Base-by-base conservation (phyloP, 1,140 invertebrate species). In the Oedothorax gibbosus region DNA sequence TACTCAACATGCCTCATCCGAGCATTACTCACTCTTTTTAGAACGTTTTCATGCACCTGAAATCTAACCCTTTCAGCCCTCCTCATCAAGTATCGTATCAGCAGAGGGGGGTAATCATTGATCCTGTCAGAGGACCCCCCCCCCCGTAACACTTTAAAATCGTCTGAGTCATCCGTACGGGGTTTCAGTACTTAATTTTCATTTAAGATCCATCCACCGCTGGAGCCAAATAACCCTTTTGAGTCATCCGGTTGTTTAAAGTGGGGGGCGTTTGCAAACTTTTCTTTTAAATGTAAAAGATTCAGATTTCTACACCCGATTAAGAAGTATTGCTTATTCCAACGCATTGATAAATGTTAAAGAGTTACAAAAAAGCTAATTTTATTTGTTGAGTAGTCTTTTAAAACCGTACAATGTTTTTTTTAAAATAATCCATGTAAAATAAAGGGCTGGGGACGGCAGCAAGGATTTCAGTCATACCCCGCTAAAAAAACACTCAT, bases 121-220 rank as follows among this genome's bases (percentile, higher is more conserved):
- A n/a, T 57, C 60, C 18, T 18, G 72, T 11, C 21, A 21, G 35
- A 15, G 54, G 54, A 35, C 35, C 35, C 35, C 35, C 35, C 35
- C 35, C 35, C 35, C 35, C 10, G 20, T 73, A 56, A 10, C 14
- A 35, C 60, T 83, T 83, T 75, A 83, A 83, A 83, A 83, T 64
- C 18, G 6, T n/a, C 21, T 73, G 71, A 83, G 21, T 75, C 71
- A 83, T 66, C 66, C 11, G 21, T 18, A 5, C 15, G 15, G 20
- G 50, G 71, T 53, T 83, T 75, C 60, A 66, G 69, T 62, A 83
- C 81, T 83, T 83, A 83, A 83, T 83, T 83, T 83, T 83, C 81
- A 83, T 83, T 75, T 75, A 83, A 83, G 81, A 83, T 83, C 71
- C 60, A 72, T 68, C 57, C 79, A 49, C 35, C 35, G 35, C 54